Base-by-base conservation (phyloP, 1,140 invertebrate species). In the Ips nitidus region DNA sequence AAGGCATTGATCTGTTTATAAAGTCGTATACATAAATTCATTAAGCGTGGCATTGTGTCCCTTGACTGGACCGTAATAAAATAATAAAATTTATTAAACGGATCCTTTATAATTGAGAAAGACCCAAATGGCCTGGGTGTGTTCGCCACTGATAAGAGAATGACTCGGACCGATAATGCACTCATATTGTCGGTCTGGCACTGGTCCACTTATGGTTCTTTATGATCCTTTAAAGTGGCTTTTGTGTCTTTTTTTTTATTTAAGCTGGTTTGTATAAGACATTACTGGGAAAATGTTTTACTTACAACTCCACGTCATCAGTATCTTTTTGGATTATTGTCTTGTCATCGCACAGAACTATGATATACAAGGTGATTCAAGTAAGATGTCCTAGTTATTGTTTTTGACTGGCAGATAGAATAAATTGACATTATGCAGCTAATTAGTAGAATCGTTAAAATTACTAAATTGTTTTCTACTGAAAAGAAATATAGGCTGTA, bases 81-180 rank as follows among this genome's bases (percentile, higher is more conserved):
- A 55, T 65, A 65, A 65, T 65, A 65, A 65, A 65, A 43, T 65
- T 65, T 65, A 65, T 65, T 65, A 65, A 65, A 65, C 63, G 63
- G 53, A 52, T 65, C 63, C 56, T 65, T 65, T 65, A 65, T 65
- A 65, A 65, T 65, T 65, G 63, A 65, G 63, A 65, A 65, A 65
- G 63, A 37, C 52, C 63, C 52, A 65, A 65, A 55, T 55, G 62
- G 63, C 63, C 42, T 56, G 63, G 63, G 63, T 65, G 63, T 65
- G 63, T 65, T 65, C 39, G 37, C 63, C 41, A 65, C 63, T 65
- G 63, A 65, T 65, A 65, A 65, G 52, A 56, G 63, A 55, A 65
- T 56, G 63, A 65, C 63, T 56, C 37, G 53, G 63, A 42, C 63
- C 52, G 63, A 65, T 65, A 65, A 65, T 65, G 52, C 63, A 56